phyloP scores from a whole-genome alignment of 2,113 vertebrate species.

The Lamprologus callipterus region DNA sequence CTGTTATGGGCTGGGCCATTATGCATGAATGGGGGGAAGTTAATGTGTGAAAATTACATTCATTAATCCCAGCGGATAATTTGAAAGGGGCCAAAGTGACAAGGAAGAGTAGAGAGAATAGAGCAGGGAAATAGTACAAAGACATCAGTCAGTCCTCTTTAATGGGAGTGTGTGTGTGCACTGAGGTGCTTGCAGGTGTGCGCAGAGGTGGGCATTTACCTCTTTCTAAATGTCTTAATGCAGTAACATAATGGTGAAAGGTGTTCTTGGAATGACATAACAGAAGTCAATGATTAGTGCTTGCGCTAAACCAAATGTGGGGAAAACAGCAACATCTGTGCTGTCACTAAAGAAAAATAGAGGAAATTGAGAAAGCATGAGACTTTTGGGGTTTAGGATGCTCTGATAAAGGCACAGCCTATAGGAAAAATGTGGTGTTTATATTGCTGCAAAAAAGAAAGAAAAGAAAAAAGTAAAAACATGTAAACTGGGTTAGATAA shows the following conservation, averaged over 20 bases:
- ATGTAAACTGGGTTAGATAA: background rate
- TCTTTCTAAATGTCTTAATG: slow-evolving; percentile 19
- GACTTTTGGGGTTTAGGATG: background rate
- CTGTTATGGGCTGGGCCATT: slow-evolving; percentile 76
- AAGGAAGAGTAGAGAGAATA: background rate
- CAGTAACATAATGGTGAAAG: slow-evolving; percentile 45
- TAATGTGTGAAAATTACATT: slow-evolving; percentile 75
- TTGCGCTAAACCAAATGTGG: slow-evolving; percentile 24
- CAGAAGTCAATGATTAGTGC: slow-evolving; percentile 33
- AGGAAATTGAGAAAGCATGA: slow-evolving; percentile 46
- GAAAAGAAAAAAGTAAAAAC: background rate
- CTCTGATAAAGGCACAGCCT: slow-evolving; percentile 8
- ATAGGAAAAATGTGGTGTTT: background rate
- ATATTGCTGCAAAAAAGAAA: background rate
- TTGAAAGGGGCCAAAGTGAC: slow-evolving; percentile 29
- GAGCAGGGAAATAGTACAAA: background rate
- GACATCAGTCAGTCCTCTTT: slow-evolving; percentile 34
- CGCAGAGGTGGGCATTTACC: background rate
- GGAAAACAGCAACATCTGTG: slow-evolving; percentile 45
- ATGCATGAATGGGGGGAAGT: slow-evolving; percentile 68
- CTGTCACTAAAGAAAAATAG: background rate
- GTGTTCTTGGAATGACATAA: slow-evolving; percentile 6
- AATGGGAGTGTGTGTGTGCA: background rate
- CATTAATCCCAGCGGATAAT: slow-evolving; percentile 65
- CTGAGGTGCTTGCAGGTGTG: slow-evolving; percentile 39